Conservation (phyloP, 2,797 vertebrate species). For the Choloepus didactylus region DNA sequence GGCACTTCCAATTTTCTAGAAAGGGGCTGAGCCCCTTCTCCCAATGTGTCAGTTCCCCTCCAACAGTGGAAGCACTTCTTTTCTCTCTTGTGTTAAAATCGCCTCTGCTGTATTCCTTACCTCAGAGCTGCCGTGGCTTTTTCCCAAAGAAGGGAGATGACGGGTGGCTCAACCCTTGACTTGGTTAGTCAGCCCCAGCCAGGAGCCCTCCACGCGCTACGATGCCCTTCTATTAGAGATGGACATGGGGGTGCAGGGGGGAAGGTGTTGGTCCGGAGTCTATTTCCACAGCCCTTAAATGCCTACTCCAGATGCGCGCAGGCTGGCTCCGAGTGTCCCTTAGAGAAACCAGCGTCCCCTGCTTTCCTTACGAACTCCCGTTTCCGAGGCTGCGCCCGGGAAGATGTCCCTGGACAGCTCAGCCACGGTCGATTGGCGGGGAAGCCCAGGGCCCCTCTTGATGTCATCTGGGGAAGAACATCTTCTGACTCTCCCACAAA, state of each 20-base stretch:
- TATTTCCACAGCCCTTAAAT: accelerated
- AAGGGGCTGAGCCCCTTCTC: accelerated
- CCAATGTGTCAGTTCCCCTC: accelerated
- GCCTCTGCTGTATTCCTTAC: accelerated
- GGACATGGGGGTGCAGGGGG: background rate
- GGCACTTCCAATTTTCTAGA: background rate
- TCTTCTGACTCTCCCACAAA: conserved; percentile 46
- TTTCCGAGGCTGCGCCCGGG: background rate
- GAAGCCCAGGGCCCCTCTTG: conserved; percentile 57
- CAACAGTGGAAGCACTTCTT: no score
- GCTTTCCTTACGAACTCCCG: background rate
- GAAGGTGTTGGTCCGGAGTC: accelerated
- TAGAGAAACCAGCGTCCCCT: accelerated
- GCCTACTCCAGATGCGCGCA: no score
- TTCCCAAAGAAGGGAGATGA: accelerated
- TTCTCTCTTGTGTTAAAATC: no score
- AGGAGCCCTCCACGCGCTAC: background rate
- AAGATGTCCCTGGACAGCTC: conserved; percentile 77
- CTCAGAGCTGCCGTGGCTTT: accelerated
- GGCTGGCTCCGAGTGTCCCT: background rate
- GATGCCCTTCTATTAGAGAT: accelerated
- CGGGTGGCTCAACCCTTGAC: accelerated
- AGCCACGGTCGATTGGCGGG: conserved; percentile 66
- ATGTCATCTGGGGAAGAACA: conserved; percentile 69
- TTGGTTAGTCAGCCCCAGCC: background rate